Percentiles rank a stretch among this genome's conserved stretches.
These are phyloP conservation scores for Oreonectes daqikongensis DNA, from an alignment of 2,797 vertebrate species.

Conservation along the genomic window DNA sequence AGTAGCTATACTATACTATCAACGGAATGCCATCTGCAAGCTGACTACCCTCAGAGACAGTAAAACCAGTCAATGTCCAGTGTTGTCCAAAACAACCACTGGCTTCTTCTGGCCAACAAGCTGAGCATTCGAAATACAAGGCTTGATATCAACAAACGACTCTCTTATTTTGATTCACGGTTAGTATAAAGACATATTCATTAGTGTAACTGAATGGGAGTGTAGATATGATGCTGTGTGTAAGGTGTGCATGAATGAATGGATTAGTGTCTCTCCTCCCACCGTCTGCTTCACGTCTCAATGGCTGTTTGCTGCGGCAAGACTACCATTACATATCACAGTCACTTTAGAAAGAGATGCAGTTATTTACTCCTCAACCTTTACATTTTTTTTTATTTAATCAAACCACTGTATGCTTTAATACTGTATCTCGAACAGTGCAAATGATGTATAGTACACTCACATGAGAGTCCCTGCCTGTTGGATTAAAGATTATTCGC, in stretches of 20 bases:
- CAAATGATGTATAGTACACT: background rate
- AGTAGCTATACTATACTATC: background rate
- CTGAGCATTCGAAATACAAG: background rate
- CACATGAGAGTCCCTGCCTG: background rate
- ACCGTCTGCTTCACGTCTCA: constrained; percentile 26
- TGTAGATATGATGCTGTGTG: constrained; percentile 33
- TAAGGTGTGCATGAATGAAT: constrained; percentile 36
- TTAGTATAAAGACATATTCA: constrained; percentile 11
- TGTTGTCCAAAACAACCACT: background rate
- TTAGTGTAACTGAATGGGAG: constrained; percentile 26
- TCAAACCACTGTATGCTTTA: background rate
- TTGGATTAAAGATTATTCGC: too few species aligned
- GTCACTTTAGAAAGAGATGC: constrained; percentile 11
- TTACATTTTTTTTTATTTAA: too few species aligned
- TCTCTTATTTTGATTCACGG: background rate
- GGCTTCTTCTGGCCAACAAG: background rate
- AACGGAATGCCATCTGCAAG: constrained; percentile 1
- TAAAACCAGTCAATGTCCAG: background rate
- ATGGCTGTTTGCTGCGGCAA: constrained; percentile 39
- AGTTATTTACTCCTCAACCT: too few species aligned
- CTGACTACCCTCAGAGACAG: background rate
- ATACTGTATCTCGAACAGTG: background rate
- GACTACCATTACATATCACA: constrained; percentile 20
- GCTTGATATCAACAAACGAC: background rate
- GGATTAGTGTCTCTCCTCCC: constrained; percentile 38